These are phyloP conservation scores for Cydia amplana DNA, from an alignment of 1,140 invertebrate genomes.

Conservation along the genomic window DNA sequence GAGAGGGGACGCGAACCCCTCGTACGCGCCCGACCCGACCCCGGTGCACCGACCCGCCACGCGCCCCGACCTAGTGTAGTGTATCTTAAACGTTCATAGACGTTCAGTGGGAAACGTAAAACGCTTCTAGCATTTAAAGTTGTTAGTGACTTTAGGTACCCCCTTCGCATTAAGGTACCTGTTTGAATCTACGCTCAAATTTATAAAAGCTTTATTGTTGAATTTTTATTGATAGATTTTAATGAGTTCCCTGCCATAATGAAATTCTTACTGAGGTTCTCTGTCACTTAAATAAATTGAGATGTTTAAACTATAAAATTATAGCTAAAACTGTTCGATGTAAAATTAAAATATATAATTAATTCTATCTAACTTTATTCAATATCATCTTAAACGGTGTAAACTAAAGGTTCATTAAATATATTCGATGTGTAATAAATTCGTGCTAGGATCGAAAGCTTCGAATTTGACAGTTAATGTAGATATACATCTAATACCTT, in stretches of 20 bases:
- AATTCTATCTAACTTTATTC: slow-evolving; percentile 19
- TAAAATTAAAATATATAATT: slow-evolving; percentile 60
- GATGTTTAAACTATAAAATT: slow-evolving; percentile 63
- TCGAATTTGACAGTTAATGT: no score
- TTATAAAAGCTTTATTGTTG: slow-evolving; percentile 77
- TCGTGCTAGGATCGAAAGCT: no score
- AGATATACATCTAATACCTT: no score
- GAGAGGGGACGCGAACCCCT: slow-evolving; percentile 67
- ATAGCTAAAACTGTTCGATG: slow-evolving; percentile 65
- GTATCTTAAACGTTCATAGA: slow-evolving; percentile 52
- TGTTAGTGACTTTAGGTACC: slow-evolving; percentile 66
- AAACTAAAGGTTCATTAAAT: neutral
- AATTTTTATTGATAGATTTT: slow-evolving; percentile 72
- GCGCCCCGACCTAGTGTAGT: slow-evolving; percentile 67
- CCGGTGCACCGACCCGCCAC: slow-evolving; percentile 62
- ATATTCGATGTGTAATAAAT: no score
- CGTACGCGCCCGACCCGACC: slow-evolving; percentile 70
- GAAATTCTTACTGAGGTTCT: slow-evolving; percentile 54
- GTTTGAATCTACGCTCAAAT: slow-evolving; percentile 73
- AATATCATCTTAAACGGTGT: neutral
- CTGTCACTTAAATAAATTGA: slow-evolving; percentile 49
- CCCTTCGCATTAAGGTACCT: slow-evolving; percentile 66
- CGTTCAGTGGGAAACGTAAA: slow-evolving; percentile 74
- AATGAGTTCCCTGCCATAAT: slow-evolving; percentile 67
- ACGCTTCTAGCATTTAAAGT: slow-evolving; percentile 74